A percentile compares a stretch with the other conserved stretches of the same genome.
Evolutionary conservation across 2,888 invertebrate genomes (phyloP).

Genomic region (Drosophila emarginata): DNA sequence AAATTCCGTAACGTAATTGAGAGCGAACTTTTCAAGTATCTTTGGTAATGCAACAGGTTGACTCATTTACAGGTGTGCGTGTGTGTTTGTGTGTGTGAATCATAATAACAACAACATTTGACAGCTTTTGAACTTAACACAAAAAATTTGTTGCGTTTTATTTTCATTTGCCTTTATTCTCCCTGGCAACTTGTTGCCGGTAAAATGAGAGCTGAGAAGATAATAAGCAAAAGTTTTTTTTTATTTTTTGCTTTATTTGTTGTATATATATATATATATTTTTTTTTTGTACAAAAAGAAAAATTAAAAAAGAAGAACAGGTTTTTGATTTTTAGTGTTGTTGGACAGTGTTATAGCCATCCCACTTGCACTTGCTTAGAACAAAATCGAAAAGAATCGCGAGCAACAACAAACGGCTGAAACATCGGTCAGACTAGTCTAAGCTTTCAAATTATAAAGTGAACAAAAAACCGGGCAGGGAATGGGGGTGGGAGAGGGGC

Average conservation of each 20-base stretch:
- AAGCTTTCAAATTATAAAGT: slow-evolving; percentile 54
- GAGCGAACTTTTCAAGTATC: neutral
- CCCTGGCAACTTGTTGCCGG: slow-evolving; percentile 14
- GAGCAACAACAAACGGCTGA: slow-evolving; percentile 21
- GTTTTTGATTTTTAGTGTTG: slow-evolving; percentile 15
- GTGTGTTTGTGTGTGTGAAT: slow-evolving; percentile 6
- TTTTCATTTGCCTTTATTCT: neutral
- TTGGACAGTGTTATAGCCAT: slow-evolving; percentile 10
- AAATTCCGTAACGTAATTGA: neutral
- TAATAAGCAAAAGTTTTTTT: slow-evolving; percentile 48
- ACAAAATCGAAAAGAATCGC: slow-evolving; percentile 55
- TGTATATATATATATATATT: neutral
- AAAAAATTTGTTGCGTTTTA: neutral
- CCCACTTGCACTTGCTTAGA: slow-evolving; percentile 60
- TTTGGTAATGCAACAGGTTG: slow-evolving; percentile 5
- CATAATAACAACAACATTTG: slow-evolving; percentile 1
- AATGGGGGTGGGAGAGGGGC: neutral
- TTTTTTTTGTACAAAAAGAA: neutral
- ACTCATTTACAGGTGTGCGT: neutral
- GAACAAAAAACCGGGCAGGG: neutral
- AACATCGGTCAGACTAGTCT: slow-evolving; percentile 47
- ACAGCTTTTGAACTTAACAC: slow-evolving; percentile 13
- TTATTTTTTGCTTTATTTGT: neutral
- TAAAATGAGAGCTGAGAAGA: slow-evolving; percentile 17
- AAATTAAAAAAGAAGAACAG: neutral